These are phyloP conservation scores for Conger conger DNA, from an alignment of 2,113 vertebrate species.

Conservation along the genomic window DNA sequence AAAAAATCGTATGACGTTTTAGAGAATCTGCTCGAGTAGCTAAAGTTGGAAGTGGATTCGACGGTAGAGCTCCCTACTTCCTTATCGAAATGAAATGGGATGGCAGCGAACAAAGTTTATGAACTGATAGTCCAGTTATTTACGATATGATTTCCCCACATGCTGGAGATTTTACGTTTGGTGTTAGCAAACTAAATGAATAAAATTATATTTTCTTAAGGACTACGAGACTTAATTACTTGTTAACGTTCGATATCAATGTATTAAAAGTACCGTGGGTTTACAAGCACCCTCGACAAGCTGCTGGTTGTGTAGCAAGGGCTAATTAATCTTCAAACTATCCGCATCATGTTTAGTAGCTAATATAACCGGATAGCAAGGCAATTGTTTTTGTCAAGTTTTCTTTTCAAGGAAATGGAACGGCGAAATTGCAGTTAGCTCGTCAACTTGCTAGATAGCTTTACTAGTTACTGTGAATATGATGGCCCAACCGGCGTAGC, in stretches of 20 bases:
- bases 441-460: constrained; percentile 42
- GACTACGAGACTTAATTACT: not conserved
- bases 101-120: constrained; percentile 54
- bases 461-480: constrained; percentile 46
- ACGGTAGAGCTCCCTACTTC: constrained; percentile 57
- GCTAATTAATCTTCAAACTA: not conserved
- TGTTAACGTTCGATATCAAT: not conserved
- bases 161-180: constrained; percentile 29
- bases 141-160: constrained; percentile 23
- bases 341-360: not conserved
- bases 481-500: not conserved
- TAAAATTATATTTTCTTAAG: not conserved
- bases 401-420: not conserved
- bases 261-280: not conserved
- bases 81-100: constrained; percentile 57
- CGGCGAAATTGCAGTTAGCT: not conserved
- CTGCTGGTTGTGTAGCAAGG: not conserved
- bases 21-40: constrained; percentile 49
- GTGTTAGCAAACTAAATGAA: not conserved
- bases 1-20: constrained; percentile 25
- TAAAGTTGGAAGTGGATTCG: constrained; percentile 52
- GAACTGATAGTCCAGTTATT: constrained; percentile 29
- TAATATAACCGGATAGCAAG: not conserved
- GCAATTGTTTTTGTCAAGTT: not conserved
- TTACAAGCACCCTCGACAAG: not conserved